Base-by-base conservation (phyloP, 2,113 vertebrate species). In the Clupea harengus region DNA sequence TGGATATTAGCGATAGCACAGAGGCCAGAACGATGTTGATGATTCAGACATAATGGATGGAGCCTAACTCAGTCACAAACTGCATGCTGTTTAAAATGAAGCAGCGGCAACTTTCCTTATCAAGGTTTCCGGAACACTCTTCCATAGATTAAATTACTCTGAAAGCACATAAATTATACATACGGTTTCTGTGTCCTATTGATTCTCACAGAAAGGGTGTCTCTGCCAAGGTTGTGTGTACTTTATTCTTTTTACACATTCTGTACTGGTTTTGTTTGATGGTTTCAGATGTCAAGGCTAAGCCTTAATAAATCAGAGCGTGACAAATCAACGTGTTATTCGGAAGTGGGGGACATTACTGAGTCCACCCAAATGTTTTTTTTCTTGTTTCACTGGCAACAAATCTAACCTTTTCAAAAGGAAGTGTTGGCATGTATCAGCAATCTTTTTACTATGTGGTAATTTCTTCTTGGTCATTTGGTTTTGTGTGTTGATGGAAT, bases 11-110 rank as follows among this genome's bases (percentile, higher is more conserved):
- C 57, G 22, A 64, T n/a, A 64, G 8, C 22, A 64, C 22, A 64
- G 3, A 64, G 57, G 57, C 22, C 57, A 64, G 39, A 39, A 39
- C 18, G 22, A 64, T 64, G 18, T 1, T 22, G 57, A 22, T 64
- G 6, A 57, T 18, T 6, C 3, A 22, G 7, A n/a, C 6, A 20
- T 6, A 64, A 64, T 54, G 52, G 52, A 3, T 54, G 17, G 17
- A 54, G 39, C 39, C 39, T 54, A 11, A 54, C 0, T 54, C 15
- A 54, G 11, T 54, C 3, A 54, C 3, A 54, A 20, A 60, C 44
- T 82, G 85, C 44, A 85, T 81, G n/a, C 80, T 82, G 67, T 85
- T 85, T 45, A 82, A 82, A 82, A 64, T 64, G 49, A 85, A 60
- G 47, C 81, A n/a, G 47, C 64, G 11, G 49, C 67, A 81, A 64